Evolutionary conservation across 2,888 invertebrate genomes (phyloP).

Genomic region (Alentia gelatinosa): DNA sequence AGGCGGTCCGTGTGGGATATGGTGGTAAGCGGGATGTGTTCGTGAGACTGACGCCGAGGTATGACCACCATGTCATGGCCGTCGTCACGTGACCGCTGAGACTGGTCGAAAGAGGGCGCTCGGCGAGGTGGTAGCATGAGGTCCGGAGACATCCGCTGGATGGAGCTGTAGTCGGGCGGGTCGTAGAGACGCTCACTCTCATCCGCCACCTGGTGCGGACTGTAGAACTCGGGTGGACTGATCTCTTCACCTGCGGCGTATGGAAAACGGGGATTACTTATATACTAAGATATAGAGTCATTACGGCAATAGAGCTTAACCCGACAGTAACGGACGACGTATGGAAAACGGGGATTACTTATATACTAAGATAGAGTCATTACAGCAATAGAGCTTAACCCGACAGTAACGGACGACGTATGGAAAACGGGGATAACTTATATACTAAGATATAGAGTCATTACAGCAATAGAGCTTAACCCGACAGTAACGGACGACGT

Average conservation of each 20-base stretch:
- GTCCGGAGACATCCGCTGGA: conserved; percentile 2
- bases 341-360: too few species aligned
- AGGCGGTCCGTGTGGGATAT: conserved; percentile 54
- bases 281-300: too few species aligned
- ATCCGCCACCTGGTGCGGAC: not conserved
- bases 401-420: too few species aligned
- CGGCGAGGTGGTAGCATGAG: not conserved
- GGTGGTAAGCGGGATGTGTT: conserved; percentile 60
- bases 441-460: too few species aligned
- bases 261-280: too few species aligned
- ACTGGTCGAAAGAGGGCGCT: not conserved
- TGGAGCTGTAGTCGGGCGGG: conserved; percentile 38
- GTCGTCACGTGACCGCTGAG: not conserved
- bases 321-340: too few species aligned
- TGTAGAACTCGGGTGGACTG: conserved; percentile 13
- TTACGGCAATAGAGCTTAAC: too few species aligned
- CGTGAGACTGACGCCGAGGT: conserved; percentile 52
- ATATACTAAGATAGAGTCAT: too few species aligned
- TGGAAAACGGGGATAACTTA: too few species aligned
- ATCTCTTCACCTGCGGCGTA: not conserved
- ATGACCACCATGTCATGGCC: not conserved
- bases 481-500: too few species aligned
- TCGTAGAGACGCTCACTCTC: conserved; percentile 18
- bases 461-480: too few species aligned
- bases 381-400: too few species aligned